These are phyloP conservation scores for Stenodera caucasica DNA, from an alignment of 2,888 invertebrate genomes.

Conservation along the genomic window DNA sequence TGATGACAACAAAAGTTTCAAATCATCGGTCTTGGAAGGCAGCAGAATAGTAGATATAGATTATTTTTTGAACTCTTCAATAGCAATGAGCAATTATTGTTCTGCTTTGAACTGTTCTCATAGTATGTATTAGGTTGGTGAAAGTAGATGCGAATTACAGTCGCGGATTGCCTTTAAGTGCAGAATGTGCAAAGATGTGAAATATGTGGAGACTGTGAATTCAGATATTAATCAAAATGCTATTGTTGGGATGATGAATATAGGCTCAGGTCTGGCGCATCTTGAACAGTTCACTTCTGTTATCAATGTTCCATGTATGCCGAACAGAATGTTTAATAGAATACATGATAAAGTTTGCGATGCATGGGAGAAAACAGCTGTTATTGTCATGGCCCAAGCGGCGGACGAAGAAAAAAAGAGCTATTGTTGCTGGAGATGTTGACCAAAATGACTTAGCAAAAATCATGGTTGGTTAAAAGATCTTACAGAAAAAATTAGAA, in stretches of 20 bases:
- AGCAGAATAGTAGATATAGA: conserved; percentile 11
- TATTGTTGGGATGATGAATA: conserved; percentile 6
- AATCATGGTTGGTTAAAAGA: conserved; percentile 20
- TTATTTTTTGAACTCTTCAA: conserved; percentile 9
- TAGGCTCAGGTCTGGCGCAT: conserved; percentile 12
- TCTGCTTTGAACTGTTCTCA: conserved; percentile 9
- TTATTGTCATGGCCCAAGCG: conserved; percentile 24
- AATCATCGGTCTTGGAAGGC: too few relatives aligned
- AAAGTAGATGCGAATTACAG: conserved; percentile 4
- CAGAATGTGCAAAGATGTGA: conserved; percentile 12
- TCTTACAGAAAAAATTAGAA: conserved; percentile 19
- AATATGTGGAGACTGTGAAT: neutral
- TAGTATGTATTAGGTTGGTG: neutral
- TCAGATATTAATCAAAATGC: conserved; percentile 14
- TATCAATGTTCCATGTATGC: conserved; percentile 14
- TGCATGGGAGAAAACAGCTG: neutral
- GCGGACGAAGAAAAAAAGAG: conserved; percentile 29
- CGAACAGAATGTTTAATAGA: conserved; percentile 4
- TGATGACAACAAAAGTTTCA: too few relatives aligned
- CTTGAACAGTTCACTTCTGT: conserved; percentile 8
- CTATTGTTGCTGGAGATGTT: too few relatives aligned
- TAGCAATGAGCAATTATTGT: conserved; percentile 11
- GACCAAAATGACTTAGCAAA: too few relatives aligned
- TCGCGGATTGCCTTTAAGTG: conserved; percentile 10
- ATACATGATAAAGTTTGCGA: conserved; percentile 8